phyloP scores from a whole-genome alignment of 1,140 invertebrate genomes.

The Gryon sp. region DNA sequence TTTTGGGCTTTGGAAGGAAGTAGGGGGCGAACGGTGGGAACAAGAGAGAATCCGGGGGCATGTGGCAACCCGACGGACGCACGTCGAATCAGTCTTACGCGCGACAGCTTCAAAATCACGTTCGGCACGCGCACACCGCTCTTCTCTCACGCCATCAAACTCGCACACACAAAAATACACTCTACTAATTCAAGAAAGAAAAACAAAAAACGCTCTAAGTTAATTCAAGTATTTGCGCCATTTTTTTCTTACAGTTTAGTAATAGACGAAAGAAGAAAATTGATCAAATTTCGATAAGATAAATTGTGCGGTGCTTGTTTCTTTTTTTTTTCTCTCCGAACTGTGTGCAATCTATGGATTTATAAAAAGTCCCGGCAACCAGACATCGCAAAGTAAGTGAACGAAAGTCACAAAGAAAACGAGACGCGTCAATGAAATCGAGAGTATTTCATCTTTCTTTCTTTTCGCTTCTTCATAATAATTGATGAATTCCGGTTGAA shows the following conservation, averaged over 20 bases:
- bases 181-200: too few relatives aligned
- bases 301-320: too few relatives aligned
- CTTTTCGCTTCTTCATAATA: too few relatives aligned
- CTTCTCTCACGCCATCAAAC: slow-evolving; percentile 16
- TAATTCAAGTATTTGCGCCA: too few relatives aligned
- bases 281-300: too few relatives aligned
- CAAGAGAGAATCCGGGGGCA: slow-evolving; percentile 45
- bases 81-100: slow-evolving; percentile 52
- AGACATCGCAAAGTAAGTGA: slow-evolving; percentile 37
- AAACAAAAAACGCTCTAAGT: too few relatives aligned
- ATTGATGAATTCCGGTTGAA: too few relatives aligned
- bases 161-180: too few relatives aligned
- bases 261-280: too few relatives aligned
- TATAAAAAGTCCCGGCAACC: slow-evolving; percentile 10
- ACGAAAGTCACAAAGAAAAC: background rate
- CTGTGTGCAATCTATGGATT: slow-evolving; percentile 30
- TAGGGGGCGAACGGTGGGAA: slow-evolving; percentile 33
- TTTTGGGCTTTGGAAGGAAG: slow-evolving; percentile 48
- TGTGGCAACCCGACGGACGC: slow-evolving; percentile 37
- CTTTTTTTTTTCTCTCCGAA: too few relatives aligned
- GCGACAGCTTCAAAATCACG: slow-evolving; percentile 50
- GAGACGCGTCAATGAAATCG: too few relatives aligned
- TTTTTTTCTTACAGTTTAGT: too few relatives aligned
- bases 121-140: slow-evolving; percentile 40
- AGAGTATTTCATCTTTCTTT: background rate